Base-by-base conservation (phyloP, 2,113 vertebrate species). In the Bos indicus region DNA sequence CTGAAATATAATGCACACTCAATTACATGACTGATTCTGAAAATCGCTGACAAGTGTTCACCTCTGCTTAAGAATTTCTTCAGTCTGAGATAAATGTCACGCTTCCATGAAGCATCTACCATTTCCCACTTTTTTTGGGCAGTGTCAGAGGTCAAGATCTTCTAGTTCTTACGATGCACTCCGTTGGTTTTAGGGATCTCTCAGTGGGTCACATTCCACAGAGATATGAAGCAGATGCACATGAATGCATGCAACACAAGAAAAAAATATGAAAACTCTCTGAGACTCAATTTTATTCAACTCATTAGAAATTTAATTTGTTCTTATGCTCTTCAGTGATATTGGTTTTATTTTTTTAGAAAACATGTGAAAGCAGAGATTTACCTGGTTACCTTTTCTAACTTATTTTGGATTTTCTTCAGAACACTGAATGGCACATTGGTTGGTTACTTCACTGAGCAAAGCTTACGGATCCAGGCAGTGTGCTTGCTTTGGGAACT, bases 311-410 rank as follows among this genome's bases (percentile, higher is more conserved):
- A 52, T 28, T 64, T 92, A 92, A 96, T 64, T 88, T 95, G 88
- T 64, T 62, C 74, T 93, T 57, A 81, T 11, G 23, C 77, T 88
- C 23, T 90, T 94, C 25, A 17, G 62, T 80, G 84, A 92, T 2
- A 23, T 0, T 52, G 43, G 10, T 57, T 92, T 92, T 78, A 60
- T 64, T 91, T 97, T 71, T 95, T 94, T 74, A 95, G 84, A 96
- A 95, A 57, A 96, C 26, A 48, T 0, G 2, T 33, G 60, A 62
- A 95, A 94, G 80, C 26, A n/a, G 30, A 7, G 7, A 71, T 40
- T 85, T 90, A 85, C 93, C 84, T 82, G 57, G 60, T 92, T 86
- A 93, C n/a, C 25, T 96, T 60, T 97, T 83, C 26, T 82, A 88
- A 93, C 36, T 64, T 77, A 87, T 43, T 92, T 74, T 57, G 26